Percentiles rank a stretch among this genome's conserved stretches.
Conservation (phyloP, 2,888 invertebrate genomes). For the Rutpela maculata region DNA sequence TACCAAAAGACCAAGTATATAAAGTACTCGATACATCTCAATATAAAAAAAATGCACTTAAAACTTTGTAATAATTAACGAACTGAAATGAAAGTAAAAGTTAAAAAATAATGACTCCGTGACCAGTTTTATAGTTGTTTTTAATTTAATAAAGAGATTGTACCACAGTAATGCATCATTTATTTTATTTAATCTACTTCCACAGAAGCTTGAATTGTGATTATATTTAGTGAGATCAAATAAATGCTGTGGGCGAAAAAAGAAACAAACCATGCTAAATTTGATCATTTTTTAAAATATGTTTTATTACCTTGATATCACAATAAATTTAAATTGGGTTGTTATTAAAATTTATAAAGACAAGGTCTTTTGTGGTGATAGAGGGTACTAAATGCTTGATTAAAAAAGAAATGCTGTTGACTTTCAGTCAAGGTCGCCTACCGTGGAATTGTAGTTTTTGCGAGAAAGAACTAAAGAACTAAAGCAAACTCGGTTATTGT, state of each 20-base stretch:
- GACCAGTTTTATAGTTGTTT: neutral
- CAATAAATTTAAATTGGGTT: neutral
- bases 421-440: no score
- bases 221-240: neutral
- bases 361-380: neutral
- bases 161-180: neutral
- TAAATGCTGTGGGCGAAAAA: neutral
- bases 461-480: no score
- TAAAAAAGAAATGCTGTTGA: no score
- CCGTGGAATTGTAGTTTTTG: no score
- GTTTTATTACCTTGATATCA: neutral
- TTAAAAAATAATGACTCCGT: neutral
- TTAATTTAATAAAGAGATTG: neutral
- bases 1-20: no score
- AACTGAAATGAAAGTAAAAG: neutral
- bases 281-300: neutral
- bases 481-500: no score
- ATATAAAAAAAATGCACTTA: no score
- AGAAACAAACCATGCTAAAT: conserved; percentile 5
- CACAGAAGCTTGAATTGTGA: neutral
- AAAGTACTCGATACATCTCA: no score
- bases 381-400: no score
- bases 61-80: neutral
- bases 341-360: neutral
- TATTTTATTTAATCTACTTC: neutral